These are phyloP conservation scores for Coturnix japonica DNA, from an alignment of 2,113 vertebrate species.

Conservation along the genomic window DNA sequence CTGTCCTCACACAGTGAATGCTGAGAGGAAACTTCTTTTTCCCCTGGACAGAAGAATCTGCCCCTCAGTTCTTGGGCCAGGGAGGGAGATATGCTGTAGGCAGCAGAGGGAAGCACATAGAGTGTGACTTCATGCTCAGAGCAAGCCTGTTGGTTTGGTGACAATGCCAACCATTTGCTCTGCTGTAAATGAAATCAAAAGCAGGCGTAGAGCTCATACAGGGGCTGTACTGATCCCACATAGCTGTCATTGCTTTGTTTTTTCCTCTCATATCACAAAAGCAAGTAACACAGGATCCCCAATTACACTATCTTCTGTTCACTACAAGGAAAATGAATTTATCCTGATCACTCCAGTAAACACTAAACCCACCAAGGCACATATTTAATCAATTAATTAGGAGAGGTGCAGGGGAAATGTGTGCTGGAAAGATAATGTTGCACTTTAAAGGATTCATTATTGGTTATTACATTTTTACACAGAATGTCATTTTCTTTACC, in stretches of 20 bases:
- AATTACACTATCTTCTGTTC: conserved; percentile 16
- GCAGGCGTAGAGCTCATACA: not conserved
- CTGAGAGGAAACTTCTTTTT: not conserved
- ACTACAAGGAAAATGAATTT: conserved; percentile 56
- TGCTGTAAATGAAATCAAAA: conserved; percentile 4
- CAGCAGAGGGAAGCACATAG: not conserved
- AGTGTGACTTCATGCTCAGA: not conserved
- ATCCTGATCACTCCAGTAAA: conserved; percentile 58
- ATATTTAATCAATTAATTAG: conserved; percentile 55
- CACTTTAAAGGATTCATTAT: conserved; percentile 40
- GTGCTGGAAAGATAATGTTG: conserved; percentile 67
- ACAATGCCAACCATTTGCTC: not conserved
- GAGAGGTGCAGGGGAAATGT: conserved; percentile 49
- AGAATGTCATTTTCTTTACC: conserved; percentile 56
- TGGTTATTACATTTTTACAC: conserved; percentile 54
- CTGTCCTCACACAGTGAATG: not conserved
- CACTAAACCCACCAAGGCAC: conserved; percentile 13
- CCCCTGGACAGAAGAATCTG: not conserved
- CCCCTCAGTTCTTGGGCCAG: not conserved
- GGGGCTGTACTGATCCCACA: not conserved
- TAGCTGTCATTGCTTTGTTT: conserved; percentile 15
- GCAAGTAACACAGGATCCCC: conserved; percentile 11
- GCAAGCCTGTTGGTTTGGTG: not conserved
- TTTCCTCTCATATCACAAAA: conserved; percentile 20
- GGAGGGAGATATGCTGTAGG: not conserved